Base-by-base conservation (phyloP, 2,797 vertebrate genomes). In the Pipistrellus kuhlii region DNA sequence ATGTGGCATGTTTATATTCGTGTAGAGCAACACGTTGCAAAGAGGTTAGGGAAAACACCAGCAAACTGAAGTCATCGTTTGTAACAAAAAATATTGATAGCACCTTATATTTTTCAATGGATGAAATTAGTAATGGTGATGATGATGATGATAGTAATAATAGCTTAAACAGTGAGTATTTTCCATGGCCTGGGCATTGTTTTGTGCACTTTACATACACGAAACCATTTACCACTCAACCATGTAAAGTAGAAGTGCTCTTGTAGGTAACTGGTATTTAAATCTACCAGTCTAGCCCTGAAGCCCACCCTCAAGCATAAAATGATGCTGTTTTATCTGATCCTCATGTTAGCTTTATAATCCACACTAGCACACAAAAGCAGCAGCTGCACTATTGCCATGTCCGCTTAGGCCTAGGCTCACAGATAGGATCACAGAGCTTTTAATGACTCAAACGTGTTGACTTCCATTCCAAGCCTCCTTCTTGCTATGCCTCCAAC, bases 11-110 rank as follows among this genome's bases (percentile, higher is more conserved):
- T 80, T 85, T 68, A 91, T 57, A 88, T 38, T 81, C 9, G 1
- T 12, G 25, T 62, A 35, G 20, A 71, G 48, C 48, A 20, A 76
- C 64, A 68, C 13, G 5, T 85, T 46, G 46, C 57, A 41, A 30
- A 41, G 46, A 93, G 30, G 62, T 85, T 78, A 75, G n/a, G 75
- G 85, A 85, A 91, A 85, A 59, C n/a, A 48, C 23, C 62, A 77
- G 30, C 55, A 55, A 88, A 57, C 17, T 4, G 46, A 82, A 93
- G 88, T 21, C 55, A 85, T 7, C 17, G 38, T 62, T 71, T 38
- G 46, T 30, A 77, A 64, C 53, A 85, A 64, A 90, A 94, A n/a
- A 6, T 59, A 66, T 25, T 71, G 27, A 84, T 71, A 72, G 46
- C 1, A 64, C 35, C 17, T 59, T 80, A 88, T 38, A 30, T 11